phyloP scores from a whole-genome alignment of 2,113 vertebrate species.

The Pantherophis guttatus region DNA sequence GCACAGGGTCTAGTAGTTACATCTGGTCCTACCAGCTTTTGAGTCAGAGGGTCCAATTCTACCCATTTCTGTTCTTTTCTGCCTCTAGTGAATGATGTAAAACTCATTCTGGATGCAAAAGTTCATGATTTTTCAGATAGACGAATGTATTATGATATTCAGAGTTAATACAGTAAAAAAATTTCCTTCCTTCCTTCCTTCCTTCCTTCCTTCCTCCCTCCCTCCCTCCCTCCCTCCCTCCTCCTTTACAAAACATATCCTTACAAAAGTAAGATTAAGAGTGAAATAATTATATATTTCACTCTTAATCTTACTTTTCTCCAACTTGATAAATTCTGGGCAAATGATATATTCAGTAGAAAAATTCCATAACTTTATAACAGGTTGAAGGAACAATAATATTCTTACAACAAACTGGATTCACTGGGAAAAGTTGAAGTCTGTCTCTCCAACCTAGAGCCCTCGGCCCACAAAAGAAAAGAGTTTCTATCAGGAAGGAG shows the following conservation, averaged over 20 bases:
- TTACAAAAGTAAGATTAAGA: too few species aligned
- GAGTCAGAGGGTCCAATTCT: not conserved
- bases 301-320: not conserved
- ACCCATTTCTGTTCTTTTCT: not conserved
- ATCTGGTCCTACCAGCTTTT: not conserved
- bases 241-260: too few species aligned
- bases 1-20: not conserved
- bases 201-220: too few species aligned
- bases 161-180: not conserved
- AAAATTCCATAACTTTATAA: not conserved
- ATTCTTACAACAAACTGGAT: not conserved
- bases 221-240: too few species aligned
- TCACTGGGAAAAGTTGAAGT: not conserved
- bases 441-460: not conserved
- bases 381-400: not conserved
- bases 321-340: not conserved
- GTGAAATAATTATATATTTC: not conserved
- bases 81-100: not conserved
- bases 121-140: not conserved
- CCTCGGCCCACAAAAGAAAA: not conserved
- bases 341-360: not conserved
- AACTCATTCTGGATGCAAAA: not conserved
- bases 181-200: too few species aligned
- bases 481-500: slow-evolving; percentile 11
- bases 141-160: not conserved